phyloP scores from a whole-genome alignment of 2,888 invertebrate species.

The Piscicola geometra region DNA sequence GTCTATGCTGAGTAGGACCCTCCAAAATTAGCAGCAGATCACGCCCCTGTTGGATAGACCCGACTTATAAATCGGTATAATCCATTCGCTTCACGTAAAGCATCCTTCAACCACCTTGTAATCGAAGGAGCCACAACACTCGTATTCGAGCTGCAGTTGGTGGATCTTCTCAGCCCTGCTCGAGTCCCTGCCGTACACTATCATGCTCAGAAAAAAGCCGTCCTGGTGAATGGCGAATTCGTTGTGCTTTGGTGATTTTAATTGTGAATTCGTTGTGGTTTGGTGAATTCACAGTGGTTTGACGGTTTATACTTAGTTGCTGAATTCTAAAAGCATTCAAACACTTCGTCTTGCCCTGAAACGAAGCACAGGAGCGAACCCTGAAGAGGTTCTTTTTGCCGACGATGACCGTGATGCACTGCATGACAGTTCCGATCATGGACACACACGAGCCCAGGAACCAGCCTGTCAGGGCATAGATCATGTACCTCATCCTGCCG shows the following conservation, averaged over 20 bases:
- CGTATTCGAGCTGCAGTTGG: conserved; percentile 6
- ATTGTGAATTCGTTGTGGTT: too few relatives aligned
- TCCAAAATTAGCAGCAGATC: too few relatives aligned
- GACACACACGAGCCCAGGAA: neutral
- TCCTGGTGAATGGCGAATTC: conserved; percentile 6
- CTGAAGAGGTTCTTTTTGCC: neutral
- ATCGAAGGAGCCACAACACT: conserved; percentile 29
- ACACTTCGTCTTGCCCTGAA: too few relatives aligned
- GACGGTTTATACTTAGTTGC: too few relatives aligned
- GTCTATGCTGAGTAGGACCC: too few relatives aligned
- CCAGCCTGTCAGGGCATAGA: conserved; percentile 24
- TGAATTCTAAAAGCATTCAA: too few relatives aligned
- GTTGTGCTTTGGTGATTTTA: conserved; percentile 21
- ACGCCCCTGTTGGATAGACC: too few relatives aligned
- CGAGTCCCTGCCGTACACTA: neutral
- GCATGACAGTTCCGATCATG: neutral
- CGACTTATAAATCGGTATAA: too few relatives aligned
- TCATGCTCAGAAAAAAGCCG: conserved; percentile 22
- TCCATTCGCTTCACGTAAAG: too few relatives aligned
- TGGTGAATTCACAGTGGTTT: too few relatives aligned
- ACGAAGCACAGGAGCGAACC: too few relatives aligned
- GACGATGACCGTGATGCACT: neutral
- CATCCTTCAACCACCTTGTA: neutral
- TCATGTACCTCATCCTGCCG: conserved; percentile 33
- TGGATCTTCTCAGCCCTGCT: neutral